Base-by-base conservation (phyloP, 2,113 vertebrate species). In the Notechis scutatus region DNA sequence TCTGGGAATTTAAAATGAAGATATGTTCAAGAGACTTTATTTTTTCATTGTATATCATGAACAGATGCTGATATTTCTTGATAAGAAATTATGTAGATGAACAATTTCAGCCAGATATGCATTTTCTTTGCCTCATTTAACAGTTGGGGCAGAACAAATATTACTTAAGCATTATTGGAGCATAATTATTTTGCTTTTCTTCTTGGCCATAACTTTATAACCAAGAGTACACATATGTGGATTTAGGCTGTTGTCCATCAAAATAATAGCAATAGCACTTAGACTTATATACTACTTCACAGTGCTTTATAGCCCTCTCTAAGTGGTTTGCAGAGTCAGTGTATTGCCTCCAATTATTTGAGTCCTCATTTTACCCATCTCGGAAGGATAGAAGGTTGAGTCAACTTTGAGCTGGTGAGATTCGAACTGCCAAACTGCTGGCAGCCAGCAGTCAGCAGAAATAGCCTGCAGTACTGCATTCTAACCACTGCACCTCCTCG, bases 11-110 rank as follows among this genome's bases (percentile, higher is more conserved):
- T 45, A 45, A 52, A 7, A 88, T 14, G 69, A 39, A 87, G 29
- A 55, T 47, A 86, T 3, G 5, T n/a, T 6, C 0, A 0, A 20
- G 56, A 61, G 20, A 88, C 6, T 56, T 42, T 45, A 42, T 12
- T 39, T 57, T 50, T 89, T 2, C 54, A 57, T 39, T 89, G 21
- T 89, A 89, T 39, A 5, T 6, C 2, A 54, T 39, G 55, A 42
- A 21, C 59, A 24, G 23, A 42, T 42, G 88, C 56, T 59, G 12
- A 11, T 55, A 26, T 89, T 61, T 34, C 56, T 26, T 42, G 11
- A 45, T 59, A 26, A 10, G 45, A 61, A 69, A 90, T 21, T 64
- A 12, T 52, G 59, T 64, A 74, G 1, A 24, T 21, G 42, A 89
- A 42, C 14, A 6, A 5, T 54, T 29, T 85, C 47, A 52, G 10